Conservation (phyloP, 2,888 invertebrate species). For the Andrena bicolor region DNA sequence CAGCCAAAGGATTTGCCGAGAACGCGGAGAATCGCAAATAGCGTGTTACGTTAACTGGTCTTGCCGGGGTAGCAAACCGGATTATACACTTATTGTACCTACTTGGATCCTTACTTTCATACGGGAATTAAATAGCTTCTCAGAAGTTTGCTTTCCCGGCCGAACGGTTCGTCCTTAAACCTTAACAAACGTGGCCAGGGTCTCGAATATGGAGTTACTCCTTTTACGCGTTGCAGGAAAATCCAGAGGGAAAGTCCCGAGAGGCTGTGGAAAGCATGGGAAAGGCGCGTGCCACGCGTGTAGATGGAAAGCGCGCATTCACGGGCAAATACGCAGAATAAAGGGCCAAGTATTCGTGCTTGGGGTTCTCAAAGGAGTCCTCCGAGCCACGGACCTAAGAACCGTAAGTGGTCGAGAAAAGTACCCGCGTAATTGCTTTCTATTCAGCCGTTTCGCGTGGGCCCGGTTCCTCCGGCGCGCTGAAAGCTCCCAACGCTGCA, state of each 20-base stretch:
- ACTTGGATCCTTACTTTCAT: conserved; percentile 2
- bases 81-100: too few species aligned
- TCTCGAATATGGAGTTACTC: background rate
- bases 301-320: conserved; percentile 20
- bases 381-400: conserved; percentile 26
- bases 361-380: conserved; percentile 18
- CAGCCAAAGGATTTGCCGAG: background rate
- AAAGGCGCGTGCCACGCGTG: conserved; percentile 10
- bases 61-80: background rate
- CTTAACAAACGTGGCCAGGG: background rate
- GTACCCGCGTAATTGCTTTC: conserved; percentile 66
- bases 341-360: conserved; percentile 3
- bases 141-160: background rate
- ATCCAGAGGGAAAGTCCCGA: background rate
- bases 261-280: background rate
- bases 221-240: background rate
- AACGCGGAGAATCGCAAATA: conserved; percentile 8
- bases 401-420: conserved; percentile 59
- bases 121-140: conserved; percentile 5
- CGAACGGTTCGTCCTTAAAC: conserved; percentile 17
- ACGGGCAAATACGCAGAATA: conserved; percentile 13
- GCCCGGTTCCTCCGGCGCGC: background rate
- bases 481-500: background rate
- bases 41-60: conserved; percentile 1
- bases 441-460: conserved; percentile 54